Base-by-base conservation (phyloP, 2,888 invertebrate species). In the Tanypteryx hageni region DNA sequence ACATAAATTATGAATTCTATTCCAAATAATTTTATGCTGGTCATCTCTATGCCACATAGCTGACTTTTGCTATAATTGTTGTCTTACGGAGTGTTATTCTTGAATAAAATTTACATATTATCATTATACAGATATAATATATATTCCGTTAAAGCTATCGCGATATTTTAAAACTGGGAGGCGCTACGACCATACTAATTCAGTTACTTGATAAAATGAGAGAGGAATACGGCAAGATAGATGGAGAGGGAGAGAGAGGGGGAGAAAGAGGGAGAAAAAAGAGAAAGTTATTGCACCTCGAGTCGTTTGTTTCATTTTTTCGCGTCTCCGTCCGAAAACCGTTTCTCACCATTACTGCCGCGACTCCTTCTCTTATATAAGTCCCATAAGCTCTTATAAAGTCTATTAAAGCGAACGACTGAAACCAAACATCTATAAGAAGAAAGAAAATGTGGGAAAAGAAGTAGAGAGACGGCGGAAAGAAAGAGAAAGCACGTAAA, bases 311-410 rank as follows among this genome's bases (percentile, higher is more conserved):
- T 76, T 76, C 76, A 76, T 76, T 76, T 76, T 76, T 76, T 76
- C 22, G 76, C 22, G 22, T 76, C 76, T 76, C 13, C 18, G 27
- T 22, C n/a, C 68, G 18, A 64, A 44, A 64, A n/a, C 68, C 76
- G 76, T 76, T 76, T 76, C 76, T 76, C 76, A 76, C 27, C 76
- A 76, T 76, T 76, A 76, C 14, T 5, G 22, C 76, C 22, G 9
- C 64, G 10, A 18, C 64, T 64, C 76, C 76, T 22, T 76, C 22
- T 22, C 76, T 76, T 76, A 76, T 76, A 76, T 76, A 76, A 76
- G 76, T 22, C 76, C 76, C 76, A 76, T 76, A 76, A 76, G 22
- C 76, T 76, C 76, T 76, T 76, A 76, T 76, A 76, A 76, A 76
- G 76, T 76, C 76, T 14, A 76, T 76, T 76, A 76, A 76, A 76